Base-by-base conservation (phyloP, 1,140 invertebrate species). In the Zaprionus gabonicus region DNA sequence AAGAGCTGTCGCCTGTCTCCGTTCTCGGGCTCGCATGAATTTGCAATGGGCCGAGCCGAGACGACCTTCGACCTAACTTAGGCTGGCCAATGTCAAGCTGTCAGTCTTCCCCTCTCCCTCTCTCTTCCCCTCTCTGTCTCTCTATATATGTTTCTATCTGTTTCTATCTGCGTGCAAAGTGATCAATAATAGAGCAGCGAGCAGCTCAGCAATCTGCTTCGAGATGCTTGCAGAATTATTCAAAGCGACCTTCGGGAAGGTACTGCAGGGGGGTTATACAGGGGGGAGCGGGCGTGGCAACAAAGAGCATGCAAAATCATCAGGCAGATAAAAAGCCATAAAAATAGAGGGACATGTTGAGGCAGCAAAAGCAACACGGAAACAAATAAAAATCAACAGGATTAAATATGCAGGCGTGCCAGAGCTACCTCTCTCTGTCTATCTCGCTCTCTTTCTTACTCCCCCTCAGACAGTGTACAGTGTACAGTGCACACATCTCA, bases 331-430 rank as follows among this genome's bases (percentile, higher is more conserved):
- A 81, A 88, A 80, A 75, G 71, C 66, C 51, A 73, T 81, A 84
- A 71, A 76, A 90, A 90, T 78, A 78, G 78, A 67, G 36, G 46
- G 63, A 34, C 64, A 69, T 57, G 59, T 46, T 55, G 65, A 12
- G 23, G 41, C 41, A 44, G 56, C 28, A 64, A 31, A 25, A 67
- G 36, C 75, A 81, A 86, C 76, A 81, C 79, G 85, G 78, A 81
- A 88, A 84, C 84, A 88, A 90, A 84, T 88, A 88, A 88, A 90
- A 87, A 88, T 90, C 85, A 88, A 88, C 85, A 88, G 81, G 85
- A 88, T 88, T 88, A 90, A 88, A 88, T 84, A 88, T 88, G 84
- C 85, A 88, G 34, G 65, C 79, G 76, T 71, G 75, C 56, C 66
- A 23, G 31, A 38, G 51, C 53, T 5, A 1, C n/a, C 12, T 55